phyloP scores from a whole-genome alignment of 2,113 vertebrate species.

The Bubo bubo region DNA sequence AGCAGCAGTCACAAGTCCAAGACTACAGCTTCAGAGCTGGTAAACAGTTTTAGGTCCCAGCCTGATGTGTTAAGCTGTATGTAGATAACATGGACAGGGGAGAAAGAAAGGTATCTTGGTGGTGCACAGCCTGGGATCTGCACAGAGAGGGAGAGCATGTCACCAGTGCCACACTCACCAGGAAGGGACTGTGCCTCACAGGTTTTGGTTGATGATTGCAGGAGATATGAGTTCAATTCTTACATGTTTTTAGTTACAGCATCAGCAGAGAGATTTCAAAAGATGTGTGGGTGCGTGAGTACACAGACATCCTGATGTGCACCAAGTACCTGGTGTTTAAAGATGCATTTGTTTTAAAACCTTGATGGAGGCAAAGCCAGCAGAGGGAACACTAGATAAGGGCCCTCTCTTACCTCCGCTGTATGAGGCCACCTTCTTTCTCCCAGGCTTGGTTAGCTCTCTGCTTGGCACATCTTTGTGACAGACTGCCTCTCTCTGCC shows the following conservation, averaged over 20 bases:
- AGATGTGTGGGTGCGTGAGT: background rate
- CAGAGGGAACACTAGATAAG: background rate
- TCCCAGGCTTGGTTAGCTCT: background rate
- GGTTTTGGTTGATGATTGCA: background rate
- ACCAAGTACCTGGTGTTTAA: background rate
- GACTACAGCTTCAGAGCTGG: background rate
- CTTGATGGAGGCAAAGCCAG: background rate
- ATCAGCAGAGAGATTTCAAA: background rate
- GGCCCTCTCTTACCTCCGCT: background rate
- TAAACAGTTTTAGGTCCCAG: background rate
- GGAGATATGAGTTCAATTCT: background rate
- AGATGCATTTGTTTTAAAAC: background rate
- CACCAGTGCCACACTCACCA: background rate
- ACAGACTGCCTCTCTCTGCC: background rate
- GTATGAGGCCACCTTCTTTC: background rate
- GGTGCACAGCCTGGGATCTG: no score
- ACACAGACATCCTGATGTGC: background rate
- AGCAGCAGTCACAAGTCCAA: background rate
- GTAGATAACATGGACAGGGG: background rate
- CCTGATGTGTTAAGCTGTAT: fast-evolving
- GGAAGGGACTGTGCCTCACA: background rate
- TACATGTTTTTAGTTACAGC: background rate
- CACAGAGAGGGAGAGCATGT: background rate
- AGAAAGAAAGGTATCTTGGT: background rate
- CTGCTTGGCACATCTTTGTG: background rate